Evolutionary conservation across 2,113 vertebrate species (phyloP), one percentile per base, ranked within the genome.

Genomic region (Mohoua ochrocephala): DNA sequence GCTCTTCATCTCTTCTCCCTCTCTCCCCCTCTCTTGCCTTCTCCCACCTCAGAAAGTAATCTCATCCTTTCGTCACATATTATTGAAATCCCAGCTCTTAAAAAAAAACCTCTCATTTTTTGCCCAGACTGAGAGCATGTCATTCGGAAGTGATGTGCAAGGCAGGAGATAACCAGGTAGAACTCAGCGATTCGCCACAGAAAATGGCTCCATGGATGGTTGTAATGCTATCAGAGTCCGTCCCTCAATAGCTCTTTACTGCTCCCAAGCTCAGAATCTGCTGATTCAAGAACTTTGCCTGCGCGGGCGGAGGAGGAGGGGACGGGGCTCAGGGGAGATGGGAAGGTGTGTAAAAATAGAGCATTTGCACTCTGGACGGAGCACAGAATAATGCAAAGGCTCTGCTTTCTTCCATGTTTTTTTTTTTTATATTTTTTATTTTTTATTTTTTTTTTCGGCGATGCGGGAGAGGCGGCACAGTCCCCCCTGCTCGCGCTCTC

Each of bases 141-240:
- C 98, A 98, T 98, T 98, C 87, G 98, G 98, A 98, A 98, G 97
- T 98, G 98, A 98, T 98, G 98, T 98, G 98, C 98, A 98, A 98
- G 98, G 98, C 98, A 98, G 97, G 97, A 98, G 98, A 98, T 98
- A 98, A 98, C 98, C 98, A 98, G 98, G 98, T 98, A 98, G 98
- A 98, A 98, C 98, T 98, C 98, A 98, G 97, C 97, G 95, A 98
- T 98, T 98, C 97, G 98, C 98, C 98, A 98, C 98, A 98, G 98
- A 98, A 98, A 98, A 98, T 98, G 98, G 98, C 97, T 98, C 98
- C 98, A 97, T 98, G 98, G 97, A 98, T 98, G 98, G 97, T 98
- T 94, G 97, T 98, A 98, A 98, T 98, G 98, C 98, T 98, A 98
- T 98, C 98, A 98, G 95, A 98, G 97, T 89, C 98, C 81, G 80